Evolutionary conservation across 2,797 vertebrate genomes (phyloP).

Genomic region (Pipistrellus pygmaeus): DNA sequence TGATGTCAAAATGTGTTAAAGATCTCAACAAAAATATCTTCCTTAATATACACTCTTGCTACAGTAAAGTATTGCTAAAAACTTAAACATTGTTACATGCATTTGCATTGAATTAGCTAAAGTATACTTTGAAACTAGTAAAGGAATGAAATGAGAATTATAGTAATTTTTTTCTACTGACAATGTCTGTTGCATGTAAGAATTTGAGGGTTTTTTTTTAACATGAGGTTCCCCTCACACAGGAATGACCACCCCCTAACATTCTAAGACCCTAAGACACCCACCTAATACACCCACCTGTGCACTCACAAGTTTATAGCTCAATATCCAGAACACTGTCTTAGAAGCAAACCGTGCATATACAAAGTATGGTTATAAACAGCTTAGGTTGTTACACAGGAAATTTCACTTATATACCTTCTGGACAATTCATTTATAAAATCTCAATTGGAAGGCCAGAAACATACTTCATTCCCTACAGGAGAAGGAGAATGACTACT

Average conservation of each 20-base stretch:
- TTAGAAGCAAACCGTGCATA: background rate
- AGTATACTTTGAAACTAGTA: background rate
- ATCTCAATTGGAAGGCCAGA: background rate
- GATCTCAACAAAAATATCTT: background rate
- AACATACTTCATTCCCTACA: background rate
- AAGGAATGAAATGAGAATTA: background rate
- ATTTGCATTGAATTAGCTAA: background rate
- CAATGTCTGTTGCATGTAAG: background rate
- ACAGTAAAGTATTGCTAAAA: background rate
- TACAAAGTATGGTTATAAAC: background rate
- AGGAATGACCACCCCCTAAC: too few species aligned
- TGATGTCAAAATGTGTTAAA: background rate
- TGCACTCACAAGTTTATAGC: background rate
- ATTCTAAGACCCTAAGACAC: background rate
- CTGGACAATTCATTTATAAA: slow-evolving; percentile 13
- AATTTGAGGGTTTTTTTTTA: background rate
- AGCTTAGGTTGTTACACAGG: background rate
- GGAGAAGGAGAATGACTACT: background rate
- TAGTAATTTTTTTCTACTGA: background rate
- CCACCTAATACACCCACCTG: background rate
- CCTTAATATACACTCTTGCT: background rate
- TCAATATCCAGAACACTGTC: background rate
- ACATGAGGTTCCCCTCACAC: background rate
- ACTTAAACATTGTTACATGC: background rate
- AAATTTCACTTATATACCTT: background rate